Conservation (phyloP, 2,888 invertebrate genomes). For the Yponomeuta plumbellus region DNA sequence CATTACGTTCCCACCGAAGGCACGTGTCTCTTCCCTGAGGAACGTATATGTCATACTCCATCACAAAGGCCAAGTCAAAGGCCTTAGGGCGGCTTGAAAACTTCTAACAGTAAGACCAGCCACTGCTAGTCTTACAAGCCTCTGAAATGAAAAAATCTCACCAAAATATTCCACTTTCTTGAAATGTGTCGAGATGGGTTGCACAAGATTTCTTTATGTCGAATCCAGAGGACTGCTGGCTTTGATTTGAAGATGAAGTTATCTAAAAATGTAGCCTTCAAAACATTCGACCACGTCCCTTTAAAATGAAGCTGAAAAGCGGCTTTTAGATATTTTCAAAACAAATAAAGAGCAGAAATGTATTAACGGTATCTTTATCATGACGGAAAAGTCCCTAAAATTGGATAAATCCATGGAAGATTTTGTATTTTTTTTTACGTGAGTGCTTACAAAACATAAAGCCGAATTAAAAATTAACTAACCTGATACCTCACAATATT, state of each 20-base stretch:
- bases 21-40: too few species aligned
- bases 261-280: constrained; percentile 6
- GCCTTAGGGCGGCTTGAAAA: too few species aligned
- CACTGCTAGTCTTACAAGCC: too few species aligned
- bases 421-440: too few species aligned
- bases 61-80: too few species aligned
- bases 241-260: constrained; percentile 12
- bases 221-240: constrained; percentile 4
- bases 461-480: too few species aligned
- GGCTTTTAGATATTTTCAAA: neutral
- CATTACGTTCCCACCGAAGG: too few species aligned
- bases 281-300: constrained; percentile 4
- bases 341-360: neutral
- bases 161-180: neutral
- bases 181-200: neutral
- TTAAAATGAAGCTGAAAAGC: neutral
- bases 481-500: too few species aligned
- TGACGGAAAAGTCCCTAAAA: neutral
- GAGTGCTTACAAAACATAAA: too few species aligned
- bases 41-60: too few species aligned
- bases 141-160: neutral
- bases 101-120: too few species aligned
- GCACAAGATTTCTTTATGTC: neutral
- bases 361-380: neutral
- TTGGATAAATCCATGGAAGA: too few species aligned